These are phyloP conservation scores for Aulostomus chinensis DNA, from an alignment of 2,797 vertebrate species.

Conservation along the genomic window DNA sequence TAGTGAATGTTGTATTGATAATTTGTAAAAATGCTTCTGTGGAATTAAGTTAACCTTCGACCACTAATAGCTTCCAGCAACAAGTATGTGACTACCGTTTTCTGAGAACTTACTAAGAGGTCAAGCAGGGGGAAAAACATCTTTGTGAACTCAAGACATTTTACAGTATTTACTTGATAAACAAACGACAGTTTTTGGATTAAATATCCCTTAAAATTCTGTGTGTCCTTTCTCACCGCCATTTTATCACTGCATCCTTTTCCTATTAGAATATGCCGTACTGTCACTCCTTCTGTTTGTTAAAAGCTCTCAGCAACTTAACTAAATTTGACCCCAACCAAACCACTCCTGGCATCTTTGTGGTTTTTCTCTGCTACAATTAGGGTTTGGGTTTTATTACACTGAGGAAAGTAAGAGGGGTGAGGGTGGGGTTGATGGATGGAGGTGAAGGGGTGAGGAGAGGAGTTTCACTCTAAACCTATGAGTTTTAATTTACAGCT, in stretches of 20 bases:
- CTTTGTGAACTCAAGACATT: too few relatives aligned
- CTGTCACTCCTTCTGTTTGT: conserved; percentile 10
- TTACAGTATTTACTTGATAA: too few relatives aligned
- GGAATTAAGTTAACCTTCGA: too few relatives aligned
- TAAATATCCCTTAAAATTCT: too few relatives aligned
- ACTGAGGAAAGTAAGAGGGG: conserved; percentile 23
- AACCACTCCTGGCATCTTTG: conserved; percentile 24
- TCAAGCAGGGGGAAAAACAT: too few relatives aligned
- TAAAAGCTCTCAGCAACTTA: conserved; percentile 55
- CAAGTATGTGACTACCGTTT: too few relatives aligned
- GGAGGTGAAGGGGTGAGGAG: background rate
- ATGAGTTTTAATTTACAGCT: conserved; percentile 41
- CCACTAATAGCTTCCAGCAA: too few relatives aligned
- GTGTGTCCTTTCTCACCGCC: background rate
- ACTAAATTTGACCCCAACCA: conserved; percentile 54
- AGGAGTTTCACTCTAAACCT: conserved; percentile 23
- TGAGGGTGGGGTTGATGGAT: conserved; percentile 19
- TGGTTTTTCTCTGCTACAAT: conserved; percentile 51
- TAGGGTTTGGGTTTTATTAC: conserved; percentile 59
- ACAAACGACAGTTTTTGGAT: too few relatives aligned
- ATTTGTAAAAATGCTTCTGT: too few relatives aligned
- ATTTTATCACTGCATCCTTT: background rate
- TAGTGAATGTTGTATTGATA: too few relatives aligned
- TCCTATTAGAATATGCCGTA: too few relatives aligned
- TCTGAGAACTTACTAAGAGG: too few relatives aligned